These are phyloP conservation scores for Chlorops oryzae DNA, from an alignment of 1,140 invertebrate species.

Conservation along the genomic window DNA sequence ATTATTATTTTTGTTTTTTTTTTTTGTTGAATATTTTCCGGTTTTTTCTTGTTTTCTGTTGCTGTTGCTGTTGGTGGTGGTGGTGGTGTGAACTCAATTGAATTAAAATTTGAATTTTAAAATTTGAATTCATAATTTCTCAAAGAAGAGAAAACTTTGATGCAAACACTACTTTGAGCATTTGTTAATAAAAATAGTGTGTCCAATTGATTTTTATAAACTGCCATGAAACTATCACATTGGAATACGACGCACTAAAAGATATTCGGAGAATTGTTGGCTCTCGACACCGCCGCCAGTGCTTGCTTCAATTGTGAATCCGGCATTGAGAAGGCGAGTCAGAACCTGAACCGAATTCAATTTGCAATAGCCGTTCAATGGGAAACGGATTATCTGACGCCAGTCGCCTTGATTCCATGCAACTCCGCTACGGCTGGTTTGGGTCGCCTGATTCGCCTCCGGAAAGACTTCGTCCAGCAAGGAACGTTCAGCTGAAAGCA, in stretches of 20 bases:
- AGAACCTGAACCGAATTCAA: slow-evolving; percentile 86
- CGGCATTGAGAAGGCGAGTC: slow-evolving; percentile 76
- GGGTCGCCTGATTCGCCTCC: slow-evolving; percentile 76
- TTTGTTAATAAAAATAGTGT: too few species aligned
- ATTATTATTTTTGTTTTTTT: too few species aligned
- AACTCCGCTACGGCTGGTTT: slow-evolving; percentile 72
- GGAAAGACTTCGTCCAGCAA: slow-evolving; percentile 82
- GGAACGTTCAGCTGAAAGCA: slow-evolving; percentile 72
- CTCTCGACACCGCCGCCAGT: slow-evolving; percentile 85
- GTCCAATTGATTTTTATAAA: too few species aligned
- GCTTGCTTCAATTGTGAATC: slow-evolving; percentile 75
- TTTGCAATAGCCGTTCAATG: slow-evolving; percentile 88
- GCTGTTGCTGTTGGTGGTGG: too few species aligned
- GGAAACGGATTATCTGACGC: slow-evolving; percentile 81
- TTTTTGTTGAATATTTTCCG: too few species aligned
- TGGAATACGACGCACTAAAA: slow-evolving; percentile 65
- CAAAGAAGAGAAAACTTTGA: too few species aligned
- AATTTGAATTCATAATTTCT: too few species aligned
- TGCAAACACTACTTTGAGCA: too few species aligned
- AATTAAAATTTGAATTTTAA: too few species aligned
- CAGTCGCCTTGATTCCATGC: slow-evolving; percentile 80
- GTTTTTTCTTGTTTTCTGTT: too few species aligned
- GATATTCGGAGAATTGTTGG: slow-evolving; percentile 88
- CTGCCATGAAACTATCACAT: slow-evolving; percentile 41
- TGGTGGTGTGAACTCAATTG: too few species aligned